Conservation (phyloP, 2,888 invertebrate genomes). For the Pristionchus entomophagus region DNA sequence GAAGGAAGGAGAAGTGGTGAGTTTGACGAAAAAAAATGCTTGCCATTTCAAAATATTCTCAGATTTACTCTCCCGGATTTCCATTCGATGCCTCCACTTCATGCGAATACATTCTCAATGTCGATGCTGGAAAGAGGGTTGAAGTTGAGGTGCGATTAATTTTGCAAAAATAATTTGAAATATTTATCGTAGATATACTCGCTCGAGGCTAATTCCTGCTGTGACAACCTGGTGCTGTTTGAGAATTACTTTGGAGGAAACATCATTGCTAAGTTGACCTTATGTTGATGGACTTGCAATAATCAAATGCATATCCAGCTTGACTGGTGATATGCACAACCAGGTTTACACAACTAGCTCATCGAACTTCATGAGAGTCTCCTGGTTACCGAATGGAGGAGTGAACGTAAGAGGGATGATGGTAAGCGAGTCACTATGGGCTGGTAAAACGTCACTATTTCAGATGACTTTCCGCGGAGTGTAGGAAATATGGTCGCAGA, state of each 20-base stretch:
- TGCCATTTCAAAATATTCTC: no score
- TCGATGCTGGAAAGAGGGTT: not conserved
- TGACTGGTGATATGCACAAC: not conserved
- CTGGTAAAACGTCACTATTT: not conserved
- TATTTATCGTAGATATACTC: not conserved
- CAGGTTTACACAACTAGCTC: not conserved
- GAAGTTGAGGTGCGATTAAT: not conserved
- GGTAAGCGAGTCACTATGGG: not conserved
- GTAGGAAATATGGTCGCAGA: no score
- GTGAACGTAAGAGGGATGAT: not conserved
- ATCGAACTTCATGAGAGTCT: not conserved
- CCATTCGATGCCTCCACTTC: not conserved
- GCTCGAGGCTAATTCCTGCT: constrained; percentile 7
- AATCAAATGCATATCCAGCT: not conserved
- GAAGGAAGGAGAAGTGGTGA: not conserved
- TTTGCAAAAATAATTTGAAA: not conserved
- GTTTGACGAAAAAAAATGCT: no score
- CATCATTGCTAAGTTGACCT: not conserved
- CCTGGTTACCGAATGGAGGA: not conserved
- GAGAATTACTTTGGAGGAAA: constrained; percentile 2
- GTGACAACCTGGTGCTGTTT: not conserved
- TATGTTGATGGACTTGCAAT: no score
- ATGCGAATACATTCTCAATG: not conserved
- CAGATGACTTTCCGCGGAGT: not conserved
- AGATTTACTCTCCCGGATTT: not conserved